Evolutionary conservation across 2,113 vertebrate species (phyloP), one percentile per base, ranked within the genome.

Genomic region (Melospiza georgiana): DNA sequence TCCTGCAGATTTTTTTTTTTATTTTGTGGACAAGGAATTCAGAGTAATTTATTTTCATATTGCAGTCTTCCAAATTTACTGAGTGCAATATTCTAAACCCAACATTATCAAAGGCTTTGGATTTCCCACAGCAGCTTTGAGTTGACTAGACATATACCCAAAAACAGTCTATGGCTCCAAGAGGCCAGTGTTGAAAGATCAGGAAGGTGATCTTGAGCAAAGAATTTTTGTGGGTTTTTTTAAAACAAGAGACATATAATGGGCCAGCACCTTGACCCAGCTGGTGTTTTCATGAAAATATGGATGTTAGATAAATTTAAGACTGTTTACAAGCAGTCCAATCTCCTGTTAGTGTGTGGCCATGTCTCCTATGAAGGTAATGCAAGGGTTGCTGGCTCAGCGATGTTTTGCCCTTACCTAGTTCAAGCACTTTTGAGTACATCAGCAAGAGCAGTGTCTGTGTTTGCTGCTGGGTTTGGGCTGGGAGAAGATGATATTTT

Each of bases 1-100:
- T 87, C 6, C 9, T 27, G 76, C 51, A 65, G 68, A 68, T 41
- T 81, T 87, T 95, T 37, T 57, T 95, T 57, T 95, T 94, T 87
- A 44, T 88, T 86, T 87, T 84, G 61, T 66, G 69, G 49, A 57
- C 28, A 3, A 69, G 39, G 33, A 78, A 67, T 90, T 80, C 3
- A 2, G n/a, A 89, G n/a, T 67, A 76, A 85, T 25, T 85, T 85
- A 39, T 87, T 93, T 94, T 80, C 0, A 0, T 80, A 37, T 41
- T 82, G n/a, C 62, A 52, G 11, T 62, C 52, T 84, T 88, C n/a
- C 30, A 75, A 2, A 62, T 77, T 39, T 84, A 57, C 52, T 37
- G n/a, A 75, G 37, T 67, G 25, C 52, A 30, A 17, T 77, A 35
- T n/a, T 84, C 37, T 77, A 74, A 93, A 72, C 23, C 16, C 4